A percentile compares a stretch with the other conserved stretches of the same genome.
Evolutionary conservation across 2,797 vertebrate species (phyloP).

Genomic region (Acomys russatus): DNA sequence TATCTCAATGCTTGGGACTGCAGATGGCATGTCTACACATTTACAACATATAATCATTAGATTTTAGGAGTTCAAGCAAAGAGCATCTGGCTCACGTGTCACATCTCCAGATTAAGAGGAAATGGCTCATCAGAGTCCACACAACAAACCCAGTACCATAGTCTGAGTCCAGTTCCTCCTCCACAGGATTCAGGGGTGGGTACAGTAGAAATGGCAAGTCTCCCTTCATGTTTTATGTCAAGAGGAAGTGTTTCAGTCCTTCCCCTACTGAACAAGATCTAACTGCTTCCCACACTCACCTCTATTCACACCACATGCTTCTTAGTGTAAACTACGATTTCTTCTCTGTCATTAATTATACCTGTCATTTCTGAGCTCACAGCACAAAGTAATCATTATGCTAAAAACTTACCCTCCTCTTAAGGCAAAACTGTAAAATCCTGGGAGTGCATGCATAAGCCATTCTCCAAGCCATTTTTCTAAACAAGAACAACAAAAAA

Average conservation of each 20-base stretch:
- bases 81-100: not conserved
- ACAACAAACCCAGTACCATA: not conserved
- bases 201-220: not conserved
- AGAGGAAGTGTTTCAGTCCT: slow-evolving; percentile 44
- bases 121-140: not conserved
- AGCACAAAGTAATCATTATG: slow-evolving; percentile 44
- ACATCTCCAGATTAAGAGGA: not conserved
- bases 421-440: slow-evolving; percentile 38
- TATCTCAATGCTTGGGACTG: not conserved
- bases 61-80: slow-evolving; percentile 44
- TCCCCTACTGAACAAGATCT: slow-evolving; percentile 44
- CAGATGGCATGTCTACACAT: not conserved
- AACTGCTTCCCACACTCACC: slow-evolving; percentile 25
- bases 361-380: slow-evolving; percentile 70
- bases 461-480: slow-evolving; percentile 24
- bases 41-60: not conserved
- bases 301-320: slow-evolving; percentile 44
- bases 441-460: slow-evolving; percentile 17
- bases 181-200: accelerated
- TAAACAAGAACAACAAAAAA: not conserved
- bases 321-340: slow-evolving; percentile 57
- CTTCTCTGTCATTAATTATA: slow-evolving; percentile 70
- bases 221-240: slow-evolving; percentile 6
- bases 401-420: slow-evolving; percentile 45
- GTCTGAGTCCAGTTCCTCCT: not conserved